A percentile compares a stretch with the other conserved stretches of the same genome.
These are phyloP conservation scores for Labeo rohita DNA, from an alignment of 2,113 vertebrate species.

Conservation along the genomic window DNA sequence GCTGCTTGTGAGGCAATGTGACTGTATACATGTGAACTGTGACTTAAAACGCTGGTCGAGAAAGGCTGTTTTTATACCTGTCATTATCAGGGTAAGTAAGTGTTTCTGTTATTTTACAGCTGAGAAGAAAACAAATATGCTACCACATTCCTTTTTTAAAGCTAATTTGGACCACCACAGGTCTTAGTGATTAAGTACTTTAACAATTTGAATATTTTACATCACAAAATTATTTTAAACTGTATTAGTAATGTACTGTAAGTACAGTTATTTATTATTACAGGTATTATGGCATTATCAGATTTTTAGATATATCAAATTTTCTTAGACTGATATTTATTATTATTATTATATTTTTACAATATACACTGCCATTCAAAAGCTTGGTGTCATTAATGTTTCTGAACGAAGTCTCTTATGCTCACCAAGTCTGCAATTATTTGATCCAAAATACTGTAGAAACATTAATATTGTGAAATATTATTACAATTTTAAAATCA, in stretches of 20 bases:
- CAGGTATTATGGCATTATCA: not conserved
- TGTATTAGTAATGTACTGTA: not conserved
- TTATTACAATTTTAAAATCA: too few species aligned
- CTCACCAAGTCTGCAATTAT: not conserved
- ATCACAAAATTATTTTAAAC: not conserved
- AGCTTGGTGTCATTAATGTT: not conserved
- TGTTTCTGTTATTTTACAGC: not conserved
- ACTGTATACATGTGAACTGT: slow-evolving; percentile 63
- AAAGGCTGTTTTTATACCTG: slow-evolving; percentile 14
- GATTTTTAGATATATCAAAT: not conserved
- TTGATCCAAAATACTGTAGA: not conserved
- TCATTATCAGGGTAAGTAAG: slow-evolving; percentile 39
- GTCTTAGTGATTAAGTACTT: not conserved
- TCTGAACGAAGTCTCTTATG: too few species aligned
- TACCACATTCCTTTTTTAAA: not conserved
- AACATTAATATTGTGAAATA: not conserved
- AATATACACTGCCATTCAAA: too few species aligned
- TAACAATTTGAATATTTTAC: too few species aligned
- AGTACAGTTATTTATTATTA: too few species aligned
- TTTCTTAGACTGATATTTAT: not conserved
- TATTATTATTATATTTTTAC: not conserved
- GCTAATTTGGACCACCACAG: not conserved
- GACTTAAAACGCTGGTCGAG: not conserved
- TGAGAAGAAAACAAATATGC: not conserved
- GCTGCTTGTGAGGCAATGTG: slow-evolving; percentile 55